Evolutionary conservation across 2,888 invertebrate species (phyloP).

Genomic region (Diadromus collaris): DNA sequence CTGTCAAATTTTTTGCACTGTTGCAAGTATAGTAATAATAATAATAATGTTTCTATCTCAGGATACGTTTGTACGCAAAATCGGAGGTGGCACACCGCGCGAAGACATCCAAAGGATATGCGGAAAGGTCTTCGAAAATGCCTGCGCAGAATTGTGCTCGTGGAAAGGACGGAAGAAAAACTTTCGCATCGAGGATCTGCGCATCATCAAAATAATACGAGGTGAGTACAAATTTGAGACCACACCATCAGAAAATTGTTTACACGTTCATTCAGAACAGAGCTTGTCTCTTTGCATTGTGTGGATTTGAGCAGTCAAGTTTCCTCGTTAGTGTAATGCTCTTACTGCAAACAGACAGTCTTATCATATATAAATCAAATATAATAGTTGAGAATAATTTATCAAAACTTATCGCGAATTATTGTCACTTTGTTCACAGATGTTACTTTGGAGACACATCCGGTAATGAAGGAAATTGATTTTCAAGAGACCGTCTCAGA

Average conservation of each 20-base stretch:
- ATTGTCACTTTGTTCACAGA: slow-evolving; percentile 28
- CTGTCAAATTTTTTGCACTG: background rate
- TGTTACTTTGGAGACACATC: slow-evolving; percentile 31
- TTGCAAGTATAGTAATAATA: background rate
- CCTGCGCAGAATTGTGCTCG: slow-evolving; percentile 25
- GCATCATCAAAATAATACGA: slow-evolving; percentile 17
- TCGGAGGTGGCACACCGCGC: slow-evolving; percentile 24
- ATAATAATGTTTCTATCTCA: slow-evolving; percentile 16
- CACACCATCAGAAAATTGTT: too few relatives aligned
- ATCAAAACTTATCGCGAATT: slow-evolving; percentile 4
- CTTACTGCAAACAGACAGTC: too few relatives aligned
- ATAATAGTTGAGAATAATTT: background rate
- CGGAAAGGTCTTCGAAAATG: slow-evolving; percentile 15
- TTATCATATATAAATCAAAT: slow-evolving; percentile 14
- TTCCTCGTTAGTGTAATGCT: slow-evolving; percentile 1
- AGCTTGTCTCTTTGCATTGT: too few relatives aligned
- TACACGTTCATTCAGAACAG: too few relatives aligned
- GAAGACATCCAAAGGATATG: slow-evolving; percentile 22
- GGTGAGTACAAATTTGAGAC: slow-evolving; percentile 34
- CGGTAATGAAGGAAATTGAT: slow-evolving; percentile 30
- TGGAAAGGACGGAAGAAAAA: slow-evolving; percentile 35
- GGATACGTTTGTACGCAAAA: slow-evolving; percentile 32
- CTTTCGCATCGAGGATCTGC: slow-evolving; percentile 22
- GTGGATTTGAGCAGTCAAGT: slow-evolving; percentile 16
- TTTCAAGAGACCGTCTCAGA: slow-evolving; percentile 42